Evolutionary conservation across 2,113 vertebrate genomes (phyloP).

Genomic region (Cyprinodon tularosa): DNA sequence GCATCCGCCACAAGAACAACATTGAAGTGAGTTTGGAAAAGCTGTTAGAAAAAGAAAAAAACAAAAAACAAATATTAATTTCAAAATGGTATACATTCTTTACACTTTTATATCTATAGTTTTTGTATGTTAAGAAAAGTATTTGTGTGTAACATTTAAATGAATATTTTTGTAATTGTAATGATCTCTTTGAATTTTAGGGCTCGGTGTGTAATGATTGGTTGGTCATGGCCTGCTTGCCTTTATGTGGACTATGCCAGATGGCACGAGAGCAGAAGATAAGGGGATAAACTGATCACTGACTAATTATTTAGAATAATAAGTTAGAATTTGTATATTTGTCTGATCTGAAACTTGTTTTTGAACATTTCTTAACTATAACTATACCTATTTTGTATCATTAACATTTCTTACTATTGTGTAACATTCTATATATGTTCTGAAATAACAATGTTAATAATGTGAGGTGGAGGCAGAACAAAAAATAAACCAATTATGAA

Average conservation of each 20-base stretch:
- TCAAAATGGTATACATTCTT: neutral
- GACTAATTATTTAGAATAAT: neutral
- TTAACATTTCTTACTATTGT: neutral
- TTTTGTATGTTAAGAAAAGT: neutral
- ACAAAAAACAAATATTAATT: neutral
- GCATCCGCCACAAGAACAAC: conserved; percentile 73
- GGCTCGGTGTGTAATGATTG: conserved; percentile 82
- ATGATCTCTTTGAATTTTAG: conserved; percentile 41
- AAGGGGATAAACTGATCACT: conserved; percentile 43
- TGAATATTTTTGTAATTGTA: neutral
- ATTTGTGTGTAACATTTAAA: neutral
- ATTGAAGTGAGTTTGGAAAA: conserved; percentile 68
- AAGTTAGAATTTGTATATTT: neutral
- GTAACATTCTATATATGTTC: neutral
- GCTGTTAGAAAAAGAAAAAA: neutral
- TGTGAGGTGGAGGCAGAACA: neutral
- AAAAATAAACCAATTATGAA: neutral
- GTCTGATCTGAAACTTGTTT: neutral
- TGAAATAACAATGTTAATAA: neutral
- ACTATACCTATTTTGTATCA: neutral
- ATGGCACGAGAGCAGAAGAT: conserved; percentile 81
- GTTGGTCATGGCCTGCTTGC: conserved; percentile 75
- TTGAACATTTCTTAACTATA: too few species aligned
- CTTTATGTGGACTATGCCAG: conserved; percentile 79
- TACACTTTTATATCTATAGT: neutral